Percentiles rank a stretch among this genome's conserved stretches.
phyloP scores from a whole-genome alignment of 2,113 vertebrate genomes.

The Spheniscus mendiculus region DNA sequence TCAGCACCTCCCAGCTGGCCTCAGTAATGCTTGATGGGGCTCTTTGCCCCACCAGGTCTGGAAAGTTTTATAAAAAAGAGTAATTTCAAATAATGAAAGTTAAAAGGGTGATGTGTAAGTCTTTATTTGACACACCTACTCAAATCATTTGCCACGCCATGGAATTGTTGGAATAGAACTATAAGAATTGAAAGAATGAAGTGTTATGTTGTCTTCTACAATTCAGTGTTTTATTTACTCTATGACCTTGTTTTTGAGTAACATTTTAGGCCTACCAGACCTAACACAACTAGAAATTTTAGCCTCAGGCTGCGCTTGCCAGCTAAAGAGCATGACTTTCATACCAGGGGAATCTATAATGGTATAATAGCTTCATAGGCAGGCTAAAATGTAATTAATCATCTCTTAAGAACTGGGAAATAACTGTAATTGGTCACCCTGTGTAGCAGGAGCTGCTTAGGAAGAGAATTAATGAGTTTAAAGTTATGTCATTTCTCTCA shows the following conservation, averaged over 20 bases:
- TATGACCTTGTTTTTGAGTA: neutral
- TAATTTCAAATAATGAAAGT: neutral
- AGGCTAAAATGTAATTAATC: conserved; percentile 33
- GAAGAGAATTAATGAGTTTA: neutral
- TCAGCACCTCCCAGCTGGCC: conserved; percentile 17
- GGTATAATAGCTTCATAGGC: neutral
- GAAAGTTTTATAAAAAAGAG: conserved; percentile 19
- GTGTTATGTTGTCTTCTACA: neutral
- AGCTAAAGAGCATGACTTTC: neutral
- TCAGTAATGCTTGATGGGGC: neutral
- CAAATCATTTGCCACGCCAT: neutral
- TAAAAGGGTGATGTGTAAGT: neutral
- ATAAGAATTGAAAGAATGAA: neutral
- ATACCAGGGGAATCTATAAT: neutral
- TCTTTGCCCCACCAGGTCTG: neutral
- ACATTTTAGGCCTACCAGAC: neutral
- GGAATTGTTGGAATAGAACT: neutral
- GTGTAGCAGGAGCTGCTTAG: neutral
- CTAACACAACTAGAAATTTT: neutral
- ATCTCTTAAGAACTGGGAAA: neutral
- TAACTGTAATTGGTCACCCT: neutral
- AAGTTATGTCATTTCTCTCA: neutral
- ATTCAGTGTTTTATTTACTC: neutral
- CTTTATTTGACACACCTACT: neutral
- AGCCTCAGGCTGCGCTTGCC: neutral